Evolutionary conservation across 2,113 vertebrate species (phyloP).

Genomic region (Suncus etruscus): DNA sequence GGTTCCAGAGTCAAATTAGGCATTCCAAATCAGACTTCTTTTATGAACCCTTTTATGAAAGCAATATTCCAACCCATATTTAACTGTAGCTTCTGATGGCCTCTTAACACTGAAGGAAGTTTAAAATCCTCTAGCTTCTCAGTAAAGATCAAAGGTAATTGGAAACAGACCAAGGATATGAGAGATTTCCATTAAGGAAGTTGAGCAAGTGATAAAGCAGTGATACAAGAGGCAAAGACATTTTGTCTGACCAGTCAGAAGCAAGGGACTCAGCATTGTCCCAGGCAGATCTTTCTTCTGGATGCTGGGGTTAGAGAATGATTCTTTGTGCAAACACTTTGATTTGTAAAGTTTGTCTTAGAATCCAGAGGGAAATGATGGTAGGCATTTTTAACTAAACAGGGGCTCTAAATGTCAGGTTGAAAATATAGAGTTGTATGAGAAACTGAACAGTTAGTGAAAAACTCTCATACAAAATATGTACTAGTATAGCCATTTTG

Average conservation of each 20-base stretch:
- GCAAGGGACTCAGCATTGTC: not conserved
- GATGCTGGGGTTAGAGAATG: not conserved
- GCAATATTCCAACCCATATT: conserved; percentile 44
- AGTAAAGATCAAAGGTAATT: not conserved
- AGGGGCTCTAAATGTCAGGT: not conserved
- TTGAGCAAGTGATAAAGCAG: not conserved
- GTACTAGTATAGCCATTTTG: not conserved
- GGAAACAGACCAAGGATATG: not conserved
- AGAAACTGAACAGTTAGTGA: not conserved
- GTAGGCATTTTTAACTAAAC: not conserved
- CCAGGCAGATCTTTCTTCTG: not conserved
- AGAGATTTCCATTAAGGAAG: not conserved
- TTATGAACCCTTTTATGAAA: conserved; percentile 48
- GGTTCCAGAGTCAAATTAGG: conserved; percentile 27
- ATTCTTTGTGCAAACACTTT: not conserved
- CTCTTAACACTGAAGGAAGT: conserved; percentile 23
- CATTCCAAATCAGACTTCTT: conserved; percentile 35
- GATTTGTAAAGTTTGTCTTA: not conserved
- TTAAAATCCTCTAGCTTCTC: conserved; percentile 43
- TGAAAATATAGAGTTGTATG: not conserved
- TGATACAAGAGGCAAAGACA: not conserved
- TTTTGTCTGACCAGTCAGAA: not conserved
- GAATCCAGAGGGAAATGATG: not conserved
- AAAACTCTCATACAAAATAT: not conserved
- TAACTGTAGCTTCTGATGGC: not conserved